Conservation (phyloP, 2,797 vertebrate species). For the Typhlichthys eigenmanni region DNA sequence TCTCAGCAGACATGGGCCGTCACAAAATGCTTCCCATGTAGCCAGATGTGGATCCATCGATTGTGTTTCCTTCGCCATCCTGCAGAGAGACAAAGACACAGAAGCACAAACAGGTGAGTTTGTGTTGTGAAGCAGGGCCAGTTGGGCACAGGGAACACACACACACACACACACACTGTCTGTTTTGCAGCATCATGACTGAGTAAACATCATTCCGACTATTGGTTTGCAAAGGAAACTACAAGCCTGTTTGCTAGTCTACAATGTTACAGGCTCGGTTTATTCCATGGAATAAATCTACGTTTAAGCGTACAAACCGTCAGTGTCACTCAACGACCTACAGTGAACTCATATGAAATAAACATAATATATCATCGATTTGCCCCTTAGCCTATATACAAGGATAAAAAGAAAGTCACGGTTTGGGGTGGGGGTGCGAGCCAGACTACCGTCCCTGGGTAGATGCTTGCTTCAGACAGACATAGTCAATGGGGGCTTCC, state of each 20-base stretch:
- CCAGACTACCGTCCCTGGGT: conserved; percentile 39
- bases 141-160: conserved; percentile 25
- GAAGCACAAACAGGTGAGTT: conserved; percentile 2
- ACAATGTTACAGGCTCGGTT: too few species aligned
- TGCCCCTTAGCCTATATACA: too few species aligned
- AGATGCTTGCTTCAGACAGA: conserved; percentile 50
- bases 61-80: conserved; percentile 23
- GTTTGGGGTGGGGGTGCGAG: conserved; percentile 5
- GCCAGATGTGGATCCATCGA: conserved; percentile 3
- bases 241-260: conserved; percentile 16
- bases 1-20: not conserved
- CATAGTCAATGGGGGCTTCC: conserved; percentile 52
- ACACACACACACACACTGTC: conserved; percentile 35
- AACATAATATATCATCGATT: too few species aligned
- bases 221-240: conserved; percentile 6
- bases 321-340: too few species aligned
- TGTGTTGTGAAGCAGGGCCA: not conserved
- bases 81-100: conserved; percentile 43
- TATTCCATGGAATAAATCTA: too few species aligned
- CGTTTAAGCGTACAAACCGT: too few species aligned
- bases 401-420: not conserved
- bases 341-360: too few species aligned
- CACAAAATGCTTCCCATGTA: not conserved
- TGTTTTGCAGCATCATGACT: conserved; percentile 55
- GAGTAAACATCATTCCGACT: conserved; percentile 34